Conservation (phyloP, 2,113 vertebrate genomes). For the Rhabdornis inornatus region DNA sequence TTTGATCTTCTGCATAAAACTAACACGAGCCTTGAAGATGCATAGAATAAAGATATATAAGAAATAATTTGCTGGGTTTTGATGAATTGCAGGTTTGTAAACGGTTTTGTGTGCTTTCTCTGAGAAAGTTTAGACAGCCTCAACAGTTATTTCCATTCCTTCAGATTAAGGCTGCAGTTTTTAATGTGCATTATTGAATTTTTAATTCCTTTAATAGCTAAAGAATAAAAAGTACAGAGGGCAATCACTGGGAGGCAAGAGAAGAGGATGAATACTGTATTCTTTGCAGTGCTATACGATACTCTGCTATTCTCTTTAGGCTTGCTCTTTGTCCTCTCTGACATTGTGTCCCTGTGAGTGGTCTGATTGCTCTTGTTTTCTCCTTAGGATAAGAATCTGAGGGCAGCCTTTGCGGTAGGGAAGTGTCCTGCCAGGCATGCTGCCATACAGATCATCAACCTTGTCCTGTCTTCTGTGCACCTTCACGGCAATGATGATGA, state of each 20-base stretch:
- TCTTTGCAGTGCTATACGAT: not conserved
- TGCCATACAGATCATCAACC: not conserved
- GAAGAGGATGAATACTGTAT: slow-evolving; percentile 29
- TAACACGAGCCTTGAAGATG: not conserved
- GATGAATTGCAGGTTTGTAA: slow-evolving; percentile 9
- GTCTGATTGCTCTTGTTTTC: not conserved
- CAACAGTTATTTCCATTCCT: slow-evolving; percentile 24
- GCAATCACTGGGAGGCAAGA: slow-evolving; percentile 13
- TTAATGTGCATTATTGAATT: slow-evolving; percentile 27
- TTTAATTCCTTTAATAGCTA: slow-evolving; percentile 32
- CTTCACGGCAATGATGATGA: not conserved
- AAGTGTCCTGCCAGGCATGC: rapidly evolving
- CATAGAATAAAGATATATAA: slow-evolving; percentile 21
- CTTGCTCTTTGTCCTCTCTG: not conserved
- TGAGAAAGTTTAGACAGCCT: not conserved
- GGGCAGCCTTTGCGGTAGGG: not conserved
- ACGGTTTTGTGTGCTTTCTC: not conserved
- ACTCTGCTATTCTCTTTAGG: not conserved
- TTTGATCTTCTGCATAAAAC: slow-evolving; percentile 1
- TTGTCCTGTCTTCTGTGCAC: not conserved
- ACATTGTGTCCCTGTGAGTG: not conserved
- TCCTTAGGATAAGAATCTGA: not conserved
- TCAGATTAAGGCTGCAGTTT: not conserved
- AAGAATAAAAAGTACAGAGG: slow-evolving; percentile 27
- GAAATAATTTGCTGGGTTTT: slow-evolving; percentile 26